Conservation (phyloP, 2,113 vertebrate genomes). For the Sminthopsis crassicaudata region DNA sequence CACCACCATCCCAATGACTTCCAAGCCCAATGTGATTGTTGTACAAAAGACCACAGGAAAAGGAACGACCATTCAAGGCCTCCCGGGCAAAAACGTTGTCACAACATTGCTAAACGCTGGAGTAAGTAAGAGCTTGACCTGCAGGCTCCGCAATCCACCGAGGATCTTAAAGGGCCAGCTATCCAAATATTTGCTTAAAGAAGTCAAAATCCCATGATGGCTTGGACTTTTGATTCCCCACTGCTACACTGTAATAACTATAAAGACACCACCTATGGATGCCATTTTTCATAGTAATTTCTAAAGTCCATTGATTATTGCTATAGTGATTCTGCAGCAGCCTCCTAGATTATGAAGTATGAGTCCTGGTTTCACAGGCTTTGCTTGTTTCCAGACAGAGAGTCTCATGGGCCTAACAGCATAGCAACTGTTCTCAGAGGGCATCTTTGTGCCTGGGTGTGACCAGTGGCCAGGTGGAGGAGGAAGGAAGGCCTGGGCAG, state of each 20-base stretch:
- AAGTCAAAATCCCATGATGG: constrained; percentile 38
- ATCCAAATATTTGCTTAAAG: constrained; percentile 59
- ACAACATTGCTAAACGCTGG: constrained; percentile 96
- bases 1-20: constrained; percentile 99
- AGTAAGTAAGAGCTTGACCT: constrained; percentile 86
- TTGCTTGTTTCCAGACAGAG: constrained; percentile 39
- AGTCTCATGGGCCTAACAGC: constrained; percentile 33
- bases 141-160: constrained; percentile 34
- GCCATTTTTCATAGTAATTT: constrained; percentile 59
- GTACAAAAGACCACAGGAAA: constrained; percentile 98
- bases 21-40: constrained; percentile 99
- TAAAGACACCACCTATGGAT: constrained; percentile 42
- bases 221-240: constrained; percentile 50
- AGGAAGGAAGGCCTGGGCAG: constrained; percentile 48
- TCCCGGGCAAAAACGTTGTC: constrained; percentile 97
- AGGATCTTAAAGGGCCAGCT: constrained; percentile 55
- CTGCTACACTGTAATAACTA: constrained; percentile 42
- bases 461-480: not conserved
- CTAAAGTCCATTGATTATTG: constrained; percentile 45
- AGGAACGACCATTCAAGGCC: constrained; percentile 96
- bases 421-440: constrained; percentile 4
- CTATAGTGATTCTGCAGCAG: not conserved
- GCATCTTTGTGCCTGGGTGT: constrained; percentile 49
- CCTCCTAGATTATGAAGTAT: constrained; percentile 2
- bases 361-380: constrained; percentile 39